Base-by-base conservation (phyloP, 2,113 vertebrate species). In the Numenius arquata region DNA sequence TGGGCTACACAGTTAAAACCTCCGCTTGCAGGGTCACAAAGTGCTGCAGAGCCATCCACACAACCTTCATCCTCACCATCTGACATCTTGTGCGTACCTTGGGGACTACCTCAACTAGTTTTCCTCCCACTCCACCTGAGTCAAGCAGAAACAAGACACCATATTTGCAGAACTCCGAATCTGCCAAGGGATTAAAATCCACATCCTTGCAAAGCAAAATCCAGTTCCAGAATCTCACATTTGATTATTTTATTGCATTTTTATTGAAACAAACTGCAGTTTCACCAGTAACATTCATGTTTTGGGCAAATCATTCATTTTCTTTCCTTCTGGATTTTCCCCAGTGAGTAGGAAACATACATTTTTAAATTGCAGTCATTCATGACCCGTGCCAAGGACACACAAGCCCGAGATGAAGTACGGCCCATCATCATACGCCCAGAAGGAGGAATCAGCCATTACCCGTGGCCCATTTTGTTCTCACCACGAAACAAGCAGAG, bases 31-130 rank as follows among this genome's bases (percentile, higher is more conserved):
- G 50, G 26, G 26, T 61, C 10, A 22, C 27, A 25, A 34, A n/a
- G 30, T 0, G 0, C 10, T 70, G 58, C 1, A 4, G 29, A 80
- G 63, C 47, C 16, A 2, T 55, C 52, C 41, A 63, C 43, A 22
- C 36, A 68, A 25, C 30, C 52, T 34, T 66, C 52, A 52, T 41
- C 53, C 38, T 7, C 59, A 8, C 13, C 38, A 21, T 12, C 45
- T 48, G 25, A 15, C 59, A 40, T 3, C n/a, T 19, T 23, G 0
- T 8, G 15, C 5, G 23, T 10, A 41, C 75, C 62, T 12, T 2
- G 0, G 43, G 67, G 16, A 50, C 32, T 15, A 23, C 56, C 21
- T 13, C 11, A 15, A 66, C 27, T 26, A 29, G 47, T 34, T 29
- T 14, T 77, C 9, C 19, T 58, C 43, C 10, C 3, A 2, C 52